These are phyloP conservation scores for Phanerotoma sp. DNA, from an alignment of 2,888 invertebrate species.

Conservation along the genomic window DNA sequence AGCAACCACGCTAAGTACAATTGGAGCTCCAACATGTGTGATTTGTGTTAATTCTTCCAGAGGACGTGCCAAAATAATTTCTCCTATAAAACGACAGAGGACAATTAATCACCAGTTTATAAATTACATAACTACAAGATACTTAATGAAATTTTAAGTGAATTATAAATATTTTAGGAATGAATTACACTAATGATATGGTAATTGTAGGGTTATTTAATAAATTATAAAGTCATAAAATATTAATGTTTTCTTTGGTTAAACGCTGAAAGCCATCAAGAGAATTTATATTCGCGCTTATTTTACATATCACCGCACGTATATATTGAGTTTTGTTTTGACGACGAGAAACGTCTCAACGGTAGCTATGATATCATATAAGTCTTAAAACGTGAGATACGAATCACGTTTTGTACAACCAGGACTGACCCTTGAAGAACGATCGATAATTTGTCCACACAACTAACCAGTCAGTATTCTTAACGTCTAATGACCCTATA, in stretches of 20 bases:
- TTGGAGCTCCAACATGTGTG: conserved; percentile 80
- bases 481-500: conserved; percentile 13
- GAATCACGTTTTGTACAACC: conserved; percentile 46
- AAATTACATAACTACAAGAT: neutral
- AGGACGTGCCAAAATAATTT: conserved; percentile 70
- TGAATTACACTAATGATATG: conserved; percentile 26
- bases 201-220: conserved; percentile 28
- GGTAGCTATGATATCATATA: conserved; percentile 35
- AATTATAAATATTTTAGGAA: conserved; percentile 9
- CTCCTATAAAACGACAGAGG: conserved; percentile 62
- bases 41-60: conserved; percentile 78
- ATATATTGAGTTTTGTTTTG: conserved; percentile 12
- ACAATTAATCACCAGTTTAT: too few relatives aligned
- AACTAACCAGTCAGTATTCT: conserved; percentile 26
- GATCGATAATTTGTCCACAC: conserved; percentile 35
- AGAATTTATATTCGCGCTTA: conserved; percentile 4
- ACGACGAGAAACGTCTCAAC: conserved; percentile 1
- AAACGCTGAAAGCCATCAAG: neutral
- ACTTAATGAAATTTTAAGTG: neutral
- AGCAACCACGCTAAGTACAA: conserved; percentile 80
- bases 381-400: conserved; percentile 46
- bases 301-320: conserved; percentile 31
- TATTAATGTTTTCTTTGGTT: conserved; percentile 11
- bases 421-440: conserved; percentile 34
- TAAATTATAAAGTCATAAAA: conserved; percentile 29